Evolutionary conservation across 2,888 invertebrate species (phyloP), one percentile per base, ranked within the genome.

Genomic region (Axea sp.): DNA sequence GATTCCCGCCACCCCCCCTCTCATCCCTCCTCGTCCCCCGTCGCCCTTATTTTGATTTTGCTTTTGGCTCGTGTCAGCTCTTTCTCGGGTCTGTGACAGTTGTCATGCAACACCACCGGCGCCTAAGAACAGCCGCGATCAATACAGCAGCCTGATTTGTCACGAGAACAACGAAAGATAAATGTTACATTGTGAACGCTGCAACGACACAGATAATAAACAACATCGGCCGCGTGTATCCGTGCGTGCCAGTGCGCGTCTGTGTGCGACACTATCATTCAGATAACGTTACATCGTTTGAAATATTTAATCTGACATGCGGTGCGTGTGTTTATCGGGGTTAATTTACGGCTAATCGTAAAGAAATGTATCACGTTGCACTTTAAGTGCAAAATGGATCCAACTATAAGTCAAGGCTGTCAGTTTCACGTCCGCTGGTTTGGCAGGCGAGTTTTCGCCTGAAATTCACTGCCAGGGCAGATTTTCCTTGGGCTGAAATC

Each of bases 281-380:
- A n/a, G 33, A 51, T 51, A 51, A 33, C 11, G 8, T 35, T 35
- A 14, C 45, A 33, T 51, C 35, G 37, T 28, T 9, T 28, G 39
- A 28, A 28, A 12, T 55, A 39, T 39, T 39, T 55, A 53, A 37
- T 37, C 35, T 9, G 9, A 19, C 15, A 12, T 24, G 49, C 14
- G 33, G 49, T 28, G 53, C 11, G 15, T 19, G 53, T 55, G 19
- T 55, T 55, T 55, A 55, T 55, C 39, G 17, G 30, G 39, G 39
- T 55, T 55, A 55, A 55, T 55, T 39, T 17, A 19, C 30, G 37
- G 39, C 7, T 39, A 39, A 55, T 55, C 28, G 28, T n/a, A n/a
- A n/a, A n/a, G n/a, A n/a, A n/a, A n/a, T n/a, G n/a, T n/a, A n/a
- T n/a, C n/a, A n/a, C n/a, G 37, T 28, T 37, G 1, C 15, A 17